Conservation (phyloP, 2,888 invertebrate species). For the Drosophila putrida region DNA sequence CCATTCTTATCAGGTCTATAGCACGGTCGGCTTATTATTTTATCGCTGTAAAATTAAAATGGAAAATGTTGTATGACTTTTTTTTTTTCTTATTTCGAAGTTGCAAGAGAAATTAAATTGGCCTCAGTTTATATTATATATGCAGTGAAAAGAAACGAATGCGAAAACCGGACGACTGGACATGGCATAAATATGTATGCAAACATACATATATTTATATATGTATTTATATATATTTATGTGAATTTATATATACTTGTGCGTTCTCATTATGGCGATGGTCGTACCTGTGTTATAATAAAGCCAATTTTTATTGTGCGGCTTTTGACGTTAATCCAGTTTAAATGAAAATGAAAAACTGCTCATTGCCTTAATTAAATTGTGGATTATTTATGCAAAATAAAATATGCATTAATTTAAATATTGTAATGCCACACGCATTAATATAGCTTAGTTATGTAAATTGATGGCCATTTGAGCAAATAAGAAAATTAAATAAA, state of each 20-base stretch:
- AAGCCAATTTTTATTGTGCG: slow-evolving; percentile 57
- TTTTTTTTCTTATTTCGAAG: not conserved
- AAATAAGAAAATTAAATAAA: slow-evolving; percentile 19
- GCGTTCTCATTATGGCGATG: not conserved
- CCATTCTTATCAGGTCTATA: slow-evolving; percentile 57
- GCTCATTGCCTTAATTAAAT: slow-evolving; percentile 74
- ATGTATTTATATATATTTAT: not conserved
- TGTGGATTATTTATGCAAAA: slow-evolving; percentile 73
- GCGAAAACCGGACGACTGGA: slow-evolving; percentile 23
- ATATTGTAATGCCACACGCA: slow-evolving; percentile 67
- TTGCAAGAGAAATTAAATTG: slow-evolving; percentile 12
- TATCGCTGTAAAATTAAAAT: slow-evolving; percentile 65
- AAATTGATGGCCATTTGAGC: slow-evolving; percentile 52
- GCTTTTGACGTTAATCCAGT: slow-evolving; percentile 63
- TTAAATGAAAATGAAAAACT: slow-evolving; percentile 55
- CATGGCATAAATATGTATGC: slow-evolving; percentile 33
- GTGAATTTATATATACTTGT: too few relatives aligned
- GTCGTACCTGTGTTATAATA: slow-evolving; percentile 29
- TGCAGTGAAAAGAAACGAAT: slow-evolving; percentile 33
- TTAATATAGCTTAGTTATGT: slow-evolving; percentile 68
- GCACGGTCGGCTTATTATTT: slow-evolving; percentile 69
- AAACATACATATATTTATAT: slow-evolving; percentile 14
- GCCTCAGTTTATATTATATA: slow-evolving; percentile 3
- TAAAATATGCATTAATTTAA: slow-evolving; percentile 64
- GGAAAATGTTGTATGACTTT: slow-evolving; percentile 29